phyloP scores from a whole-genome alignment of 2,888 invertebrate genomes.

The Pyrochroa serraticornis region DNA sequence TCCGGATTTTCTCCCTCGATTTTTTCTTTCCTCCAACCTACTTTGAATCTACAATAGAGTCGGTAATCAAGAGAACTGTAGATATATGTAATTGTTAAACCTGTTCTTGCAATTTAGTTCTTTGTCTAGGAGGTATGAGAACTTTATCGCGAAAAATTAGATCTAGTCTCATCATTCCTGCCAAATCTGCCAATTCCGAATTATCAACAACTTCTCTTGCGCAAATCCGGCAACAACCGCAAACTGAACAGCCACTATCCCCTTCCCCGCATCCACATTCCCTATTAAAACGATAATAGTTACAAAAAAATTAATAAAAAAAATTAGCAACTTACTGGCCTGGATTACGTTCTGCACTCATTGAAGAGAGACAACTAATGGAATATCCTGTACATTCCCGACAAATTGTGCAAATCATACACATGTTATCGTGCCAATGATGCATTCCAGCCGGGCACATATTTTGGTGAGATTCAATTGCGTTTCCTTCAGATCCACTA shows the following conservation, averaged over 20 bases:
- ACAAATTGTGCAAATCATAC: constrained; percentile 90
- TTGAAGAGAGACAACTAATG: constrained; percentile 75
- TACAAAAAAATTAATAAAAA: neutral
- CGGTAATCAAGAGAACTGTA: neutral
- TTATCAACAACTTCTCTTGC: constrained; percentile 72
- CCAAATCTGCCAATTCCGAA: constrained; percentile 61
- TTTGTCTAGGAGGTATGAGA: constrained; percentile 59
- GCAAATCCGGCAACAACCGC: constrained; percentile 91
- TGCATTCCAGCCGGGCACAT: constrained; percentile 74
- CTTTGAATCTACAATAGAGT: constrained; percentile 54
- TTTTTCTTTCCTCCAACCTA: constrained; percentile 64
- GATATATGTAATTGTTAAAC: constrained; percentile 27
- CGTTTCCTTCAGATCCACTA: constrained; percentile 52
- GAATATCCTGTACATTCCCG: constrained; percentile 94
- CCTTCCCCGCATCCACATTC: constrained; percentile 96
- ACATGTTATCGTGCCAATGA: constrained; percentile 80
- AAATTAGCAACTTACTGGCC: constrained; percentile 73
- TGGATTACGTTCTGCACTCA: constrained; percentile 79
- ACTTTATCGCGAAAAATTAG: constrained; percentile 60
- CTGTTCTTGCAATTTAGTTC: constrained; percentile 65
- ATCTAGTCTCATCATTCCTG: constrained; percentile 64
- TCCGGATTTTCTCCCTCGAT: constrained; percentile 57
- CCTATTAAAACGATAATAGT: constrained; percentile 57
- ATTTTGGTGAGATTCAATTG: constrained; percentile 45
- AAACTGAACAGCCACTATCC: constrained; percentile 90